Evolutionary conservation across 1,140 invertebrate genomes (phyloP).

Genomic region (Pararge aegeria): DNA sequence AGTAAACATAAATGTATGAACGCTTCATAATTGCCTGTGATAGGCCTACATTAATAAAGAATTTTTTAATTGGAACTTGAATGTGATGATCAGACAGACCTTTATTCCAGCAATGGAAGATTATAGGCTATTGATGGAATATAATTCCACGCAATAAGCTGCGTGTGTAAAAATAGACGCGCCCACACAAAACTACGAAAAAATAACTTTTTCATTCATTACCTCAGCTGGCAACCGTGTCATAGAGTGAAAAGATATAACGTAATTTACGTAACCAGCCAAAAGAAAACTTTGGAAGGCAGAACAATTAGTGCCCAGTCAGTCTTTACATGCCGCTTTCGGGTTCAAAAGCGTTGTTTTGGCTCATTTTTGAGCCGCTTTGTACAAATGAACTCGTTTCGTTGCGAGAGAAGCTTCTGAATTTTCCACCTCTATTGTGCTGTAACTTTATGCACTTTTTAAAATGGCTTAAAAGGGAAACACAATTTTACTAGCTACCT

Average conservation of each 20-base stretch:
- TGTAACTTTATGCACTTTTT: conserved; percentile 7
- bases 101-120: too few species aligned
- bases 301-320: conserved; percentile 8
- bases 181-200: too few species aligned
- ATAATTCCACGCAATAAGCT: too few species aligned
- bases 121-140: too few species aligned
- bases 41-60: too few species aligned
- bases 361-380: conserved; percentile 8
- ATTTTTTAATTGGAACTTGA: too few species aligned
- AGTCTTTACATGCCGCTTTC: conserved; percentile 9
- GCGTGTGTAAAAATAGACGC: too few species aligned
- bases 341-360: conserved; percentile 9
- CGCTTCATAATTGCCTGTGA: too few species aligned
- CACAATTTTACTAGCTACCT: background rate
- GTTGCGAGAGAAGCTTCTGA: background rate
- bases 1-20: too few species aligned
- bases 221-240: too few species aligned
- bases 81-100: too few species aligned
- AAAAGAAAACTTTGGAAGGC: conserved; percentile 1
- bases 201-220: too few species aligned
- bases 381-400: conserved; percentile 11
- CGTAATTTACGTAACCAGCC: background rate
- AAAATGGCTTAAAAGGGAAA: conserved; percentile 10
- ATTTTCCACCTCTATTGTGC: conserved; percentile 6
- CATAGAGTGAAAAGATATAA: background rate